Evolutionary conservation across 2,797 vertebrate species (phyloP).

Genomic region (Rhodeus uyekii): DNA sequence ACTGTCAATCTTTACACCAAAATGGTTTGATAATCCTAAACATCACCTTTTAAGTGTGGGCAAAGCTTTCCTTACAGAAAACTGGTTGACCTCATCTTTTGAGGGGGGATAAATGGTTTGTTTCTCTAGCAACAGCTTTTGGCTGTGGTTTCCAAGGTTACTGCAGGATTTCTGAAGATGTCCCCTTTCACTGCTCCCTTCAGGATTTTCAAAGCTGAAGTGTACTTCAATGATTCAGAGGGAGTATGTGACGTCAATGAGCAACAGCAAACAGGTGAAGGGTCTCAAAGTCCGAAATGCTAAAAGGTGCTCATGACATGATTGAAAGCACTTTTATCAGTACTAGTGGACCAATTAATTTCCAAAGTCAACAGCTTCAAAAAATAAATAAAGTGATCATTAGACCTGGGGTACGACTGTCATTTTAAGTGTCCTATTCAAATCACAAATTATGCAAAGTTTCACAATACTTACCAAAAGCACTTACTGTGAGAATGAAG

Average conservation of each 20-base stretch:
- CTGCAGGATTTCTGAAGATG: slow-evolving; percentile 5
- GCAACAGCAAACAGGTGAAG: not conserved
- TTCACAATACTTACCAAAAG: not conserved
- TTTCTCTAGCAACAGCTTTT: slow-evolving; percentile 20
- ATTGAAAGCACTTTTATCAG: not conserved
- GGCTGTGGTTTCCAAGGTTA: slow-evolving; percentile 27
- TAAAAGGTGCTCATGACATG: not conserved
- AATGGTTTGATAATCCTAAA: not conserved
- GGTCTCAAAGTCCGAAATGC: not conserved
- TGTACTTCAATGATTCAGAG: not conserved
- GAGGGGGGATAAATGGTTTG: not conserved
- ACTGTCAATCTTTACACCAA: not conserved
- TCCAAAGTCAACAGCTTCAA: not conserved
- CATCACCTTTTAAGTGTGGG: not conserved
- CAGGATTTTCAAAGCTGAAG: slow-evolving; percentile 13
- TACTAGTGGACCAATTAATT: not conserved
- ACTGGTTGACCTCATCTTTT: slow-evolving; percentile 3
- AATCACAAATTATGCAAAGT: not conserved
- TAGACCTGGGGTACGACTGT: not conserved
- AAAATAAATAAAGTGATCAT: not conserved
- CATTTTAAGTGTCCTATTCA: not conserved
- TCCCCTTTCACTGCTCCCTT: not conserved
- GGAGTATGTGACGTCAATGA: not conserved
- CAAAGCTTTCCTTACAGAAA: not conserved
- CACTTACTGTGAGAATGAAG: not conserved